A percentile compares a stretch with the other conserved stretches of the same genome.
Evolutionary conservation across 2,888 invertebrate species (phyloP).

Genomic region (Hipparchia sbordonii): DNA sequence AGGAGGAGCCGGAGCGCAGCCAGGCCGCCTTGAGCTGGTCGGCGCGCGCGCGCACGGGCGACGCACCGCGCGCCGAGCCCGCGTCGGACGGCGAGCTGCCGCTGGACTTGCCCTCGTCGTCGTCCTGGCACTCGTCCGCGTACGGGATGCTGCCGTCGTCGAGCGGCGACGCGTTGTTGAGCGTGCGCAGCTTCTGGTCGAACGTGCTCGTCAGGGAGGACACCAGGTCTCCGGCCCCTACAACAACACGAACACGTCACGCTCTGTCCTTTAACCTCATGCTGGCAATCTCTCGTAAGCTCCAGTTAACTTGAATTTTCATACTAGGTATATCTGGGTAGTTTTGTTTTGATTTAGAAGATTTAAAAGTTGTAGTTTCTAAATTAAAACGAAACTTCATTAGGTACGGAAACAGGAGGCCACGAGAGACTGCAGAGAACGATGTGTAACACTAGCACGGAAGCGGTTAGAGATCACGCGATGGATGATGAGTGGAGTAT

Average conservation of each 20-base stretch:
- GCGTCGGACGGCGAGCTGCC: slow-evolving; percentile 62
- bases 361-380: too few relatives aligned
- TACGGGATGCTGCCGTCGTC: slow-evolving; percentile 88
- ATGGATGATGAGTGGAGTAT: slow-evolving; percentile 46
- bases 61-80: slow-evolving; percentile 41
- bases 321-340: too few relatives aligned
- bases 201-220: slow-evolving; percentile 92
- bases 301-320: too few relatives aligned
- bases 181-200: slow-evolving; percentile 90
- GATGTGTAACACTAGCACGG: slow-evolving; percentile 46
- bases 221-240: slow-evolving; percentile 93
- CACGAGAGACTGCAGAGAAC: neutral
- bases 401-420: too few relatives aligned
- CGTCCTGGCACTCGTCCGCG: slow-evolving; percentile 87
- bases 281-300: too few relatives aligned
- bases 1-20: slow-evolving; percentile 72
- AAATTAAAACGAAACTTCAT: too few relatives aligned
- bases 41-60: slow-evolving; percentile 49
- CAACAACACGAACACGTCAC: slow-evolving; percentile 58
- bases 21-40: slow-evolving; percentile 74
- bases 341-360: too few relatives aligned
- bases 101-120: slow-evolving; percentile 64
- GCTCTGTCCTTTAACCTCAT: neutral
- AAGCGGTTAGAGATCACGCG: slow-evolving; percentile 65
- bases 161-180: slow-evolving; percentile 86